A percentile compares a stretch with the other conserved stretches of the same genome.
phyloP scores from a whole-genome alignment of 2,888 invertebrate species.

The Pecten maximus region DNA sequence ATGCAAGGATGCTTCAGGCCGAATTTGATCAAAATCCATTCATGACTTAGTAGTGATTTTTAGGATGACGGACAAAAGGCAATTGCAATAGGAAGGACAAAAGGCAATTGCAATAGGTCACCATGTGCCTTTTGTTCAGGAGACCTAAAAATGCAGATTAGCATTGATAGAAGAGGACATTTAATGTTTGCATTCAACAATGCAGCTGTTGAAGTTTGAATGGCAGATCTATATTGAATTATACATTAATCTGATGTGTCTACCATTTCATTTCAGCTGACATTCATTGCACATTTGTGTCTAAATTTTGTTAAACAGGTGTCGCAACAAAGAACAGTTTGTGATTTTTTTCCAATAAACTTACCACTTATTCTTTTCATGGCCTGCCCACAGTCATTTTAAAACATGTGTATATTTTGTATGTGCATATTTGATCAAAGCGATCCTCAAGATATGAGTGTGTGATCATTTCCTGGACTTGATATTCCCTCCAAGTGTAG shows the following conservation, averaged over 20 bases:
- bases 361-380: background rate
- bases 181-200: no score
- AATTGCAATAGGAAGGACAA: no score
- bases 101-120: no score
- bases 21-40: no score
- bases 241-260: background rate
- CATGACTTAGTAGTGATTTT: no score
- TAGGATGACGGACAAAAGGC: no score
- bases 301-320: background rate
- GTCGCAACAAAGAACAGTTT: background rate
- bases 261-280: slow-evolving; percentile 4
- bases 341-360: background rate
- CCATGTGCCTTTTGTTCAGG: no score
- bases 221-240: background rate
- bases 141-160: no score
- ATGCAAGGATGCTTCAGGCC: no score
- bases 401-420: background rate
- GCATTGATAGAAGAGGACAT: no score
- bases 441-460: background rate
- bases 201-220: no score
- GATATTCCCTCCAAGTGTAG: background rate
- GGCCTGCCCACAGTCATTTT: background rate
- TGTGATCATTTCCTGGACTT: background rate
- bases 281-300: background rate
- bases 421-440: background rate